A percentile compares a stretch with the other conserved stretches of the same genome.
phyloP scores from a whole-genome alignment of 2,888 invertebrate genomes.

The Lumbricus terrestris region DNA sequence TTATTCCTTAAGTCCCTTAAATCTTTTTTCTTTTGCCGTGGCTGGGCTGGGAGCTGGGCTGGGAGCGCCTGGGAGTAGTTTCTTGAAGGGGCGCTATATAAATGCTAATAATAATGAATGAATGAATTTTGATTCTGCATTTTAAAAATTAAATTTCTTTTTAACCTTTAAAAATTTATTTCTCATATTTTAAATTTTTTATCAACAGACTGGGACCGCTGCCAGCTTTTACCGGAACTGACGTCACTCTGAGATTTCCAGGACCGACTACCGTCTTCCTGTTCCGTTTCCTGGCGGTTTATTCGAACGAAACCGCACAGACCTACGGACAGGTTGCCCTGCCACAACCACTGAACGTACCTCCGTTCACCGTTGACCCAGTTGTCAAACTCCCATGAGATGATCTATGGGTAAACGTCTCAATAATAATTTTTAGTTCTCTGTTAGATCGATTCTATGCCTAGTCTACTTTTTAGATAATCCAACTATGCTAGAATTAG shows the following conservation, averaged over 20 bases:
- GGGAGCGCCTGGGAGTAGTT: too few species aligned
- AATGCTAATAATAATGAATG: too few species aligned
- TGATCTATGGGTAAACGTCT: not conserved
- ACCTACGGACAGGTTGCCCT: not conserved
- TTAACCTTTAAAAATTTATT: too few species aligned
- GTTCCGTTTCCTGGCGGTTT: constrained; percentile 9
- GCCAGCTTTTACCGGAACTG: not conserved
- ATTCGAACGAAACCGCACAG: constrained; percentile 6
- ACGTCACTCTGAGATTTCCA: not conserved
- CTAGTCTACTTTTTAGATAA: too few species aligned
- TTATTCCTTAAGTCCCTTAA: too few species aligned
- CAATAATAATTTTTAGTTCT: not conserved
- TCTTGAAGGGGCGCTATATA: too few species aligned
- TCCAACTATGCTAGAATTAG: too few species aligned
- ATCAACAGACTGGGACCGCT: not conserved
- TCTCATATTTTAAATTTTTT: not conserved
- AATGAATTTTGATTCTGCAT: too few species aligned
- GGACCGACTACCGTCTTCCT: constrained; percentile 11
- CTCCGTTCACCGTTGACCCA: not conserved
- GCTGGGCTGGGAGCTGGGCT: too few species aligned
- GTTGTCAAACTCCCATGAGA: not conserved
- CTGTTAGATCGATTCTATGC: too few species aligned
- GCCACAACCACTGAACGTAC: not conserved
- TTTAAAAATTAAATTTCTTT: too few species aligned
- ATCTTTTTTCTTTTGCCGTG: too few species aligned